Conservation (phyloP, 1,140 invertebrate species). For the Nautilus pompilius region DNA sequence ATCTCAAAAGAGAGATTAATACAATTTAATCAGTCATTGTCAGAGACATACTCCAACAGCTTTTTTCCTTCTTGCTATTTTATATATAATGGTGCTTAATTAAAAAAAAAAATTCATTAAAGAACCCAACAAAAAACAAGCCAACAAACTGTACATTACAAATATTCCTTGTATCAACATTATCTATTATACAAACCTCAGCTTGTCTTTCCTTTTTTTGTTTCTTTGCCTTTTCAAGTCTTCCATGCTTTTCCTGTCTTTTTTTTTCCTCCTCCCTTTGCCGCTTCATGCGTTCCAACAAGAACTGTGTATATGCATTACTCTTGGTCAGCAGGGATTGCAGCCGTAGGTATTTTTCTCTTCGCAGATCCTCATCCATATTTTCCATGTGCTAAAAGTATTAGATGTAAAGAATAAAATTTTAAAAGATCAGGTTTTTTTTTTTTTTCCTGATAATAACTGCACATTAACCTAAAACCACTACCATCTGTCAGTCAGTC, state of each 20-base stretch:
- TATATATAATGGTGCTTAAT: too few relatives aligned
- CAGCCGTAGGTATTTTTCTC: conserved; percentile 37
- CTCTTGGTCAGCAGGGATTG: conserved; percentile 46
- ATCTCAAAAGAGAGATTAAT: too few relatives aligned
- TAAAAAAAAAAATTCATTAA: too few relatives aligned
- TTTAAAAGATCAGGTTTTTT: neutral
- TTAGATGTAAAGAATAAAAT: neutral
- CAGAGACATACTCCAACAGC: too few relatives aligned
- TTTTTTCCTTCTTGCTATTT: too few relatives aligned
- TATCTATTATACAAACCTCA: too few relatives aligned
- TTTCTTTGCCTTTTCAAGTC: conserved; percentile 7
- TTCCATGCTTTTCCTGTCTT: conserved; percentile 18
- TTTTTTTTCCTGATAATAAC: neutral
- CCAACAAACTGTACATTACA: too few relatives aligned
- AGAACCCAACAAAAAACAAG: too few relatives aligned
- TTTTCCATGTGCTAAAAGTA: conserved; percentile 30
- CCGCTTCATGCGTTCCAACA: conserved; percentile 35
- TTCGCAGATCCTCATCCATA: conserved; percentile 30
- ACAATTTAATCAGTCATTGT: too few relatives aligned
- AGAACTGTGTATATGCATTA: conserved; percentile 50
- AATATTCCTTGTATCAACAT: too few relatives aligned
- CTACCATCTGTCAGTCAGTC: neutral
- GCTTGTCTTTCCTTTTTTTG: neutral
- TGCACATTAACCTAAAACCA: neutral
- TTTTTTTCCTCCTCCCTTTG: conserved; percentile 32